Base-by-base conservation (phyloP, 2,113 vertebrate species). In the Mixornis gularis region DNA sequence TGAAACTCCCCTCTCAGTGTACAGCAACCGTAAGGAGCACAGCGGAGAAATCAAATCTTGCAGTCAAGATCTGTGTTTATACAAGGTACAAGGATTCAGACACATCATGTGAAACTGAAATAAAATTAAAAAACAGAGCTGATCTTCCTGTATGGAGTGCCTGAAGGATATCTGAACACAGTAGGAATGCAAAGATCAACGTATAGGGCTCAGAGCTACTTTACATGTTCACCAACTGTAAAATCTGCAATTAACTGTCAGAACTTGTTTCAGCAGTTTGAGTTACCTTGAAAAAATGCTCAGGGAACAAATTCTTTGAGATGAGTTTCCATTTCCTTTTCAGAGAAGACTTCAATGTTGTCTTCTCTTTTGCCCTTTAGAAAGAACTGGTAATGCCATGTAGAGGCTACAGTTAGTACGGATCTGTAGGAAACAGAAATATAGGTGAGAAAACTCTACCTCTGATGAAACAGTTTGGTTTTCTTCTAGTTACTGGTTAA, bases 401-500 rank as follows among this genome's bases (percentile, higher is more conserved):
- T 1, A 49, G 32, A 69, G 20, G 8, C 5, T 55, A 24, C 2
- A 30, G 12, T 51, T 32, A 44, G 5, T 51, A 41, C 3, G 26
- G 18, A 11, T 38, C 10, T 52, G 32, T 18, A 72, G 10, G 34
- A 79, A 89, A 76, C 6, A 83, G 20, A 81, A 86, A 60, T 25
- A 66, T 3, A 68, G 8, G 6, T 0, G 0, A 64, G 6, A 6
- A 86, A 86, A 36, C 2, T 12, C 5, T 14, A 21, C 9, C 7
- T 72, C 22, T 59, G 22, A 70, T 21, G 6, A 70, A 69, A 43
- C 3, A 48, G 4, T 27, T 34, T 52, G 12, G 12, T 52, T 56
- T 58, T 29, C 5, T 46, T 18, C n/a, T 27, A 18, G 10, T 32
- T 70, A 53, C 10, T 81, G 6, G 3, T 48, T 43, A 53, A 68